Conservation (phyloP, 2,888 invertebrate genomes). For the Pachymerium ferrugineum region DNA sequence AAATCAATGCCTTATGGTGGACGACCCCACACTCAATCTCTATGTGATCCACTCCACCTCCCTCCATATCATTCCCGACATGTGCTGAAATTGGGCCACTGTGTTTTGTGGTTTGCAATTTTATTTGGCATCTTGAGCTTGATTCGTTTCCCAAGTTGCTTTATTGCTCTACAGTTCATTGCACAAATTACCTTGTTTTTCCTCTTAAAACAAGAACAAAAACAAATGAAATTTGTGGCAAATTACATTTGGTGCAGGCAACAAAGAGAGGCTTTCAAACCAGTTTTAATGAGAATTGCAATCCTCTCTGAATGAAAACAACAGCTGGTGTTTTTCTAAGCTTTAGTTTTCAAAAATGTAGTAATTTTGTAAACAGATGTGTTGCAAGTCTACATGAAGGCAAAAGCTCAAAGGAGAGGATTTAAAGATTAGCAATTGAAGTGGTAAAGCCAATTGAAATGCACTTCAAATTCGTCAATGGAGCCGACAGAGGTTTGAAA, state of each 20-base stretch:
- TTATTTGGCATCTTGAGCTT: background rate
- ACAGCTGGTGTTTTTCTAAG: background rate
- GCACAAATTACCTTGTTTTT: background rate
- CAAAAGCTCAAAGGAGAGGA: background rate
- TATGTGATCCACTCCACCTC: background rate
- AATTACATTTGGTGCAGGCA: background rate
- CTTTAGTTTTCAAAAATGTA: background rate
- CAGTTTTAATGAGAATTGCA: constrained; percentile 7
- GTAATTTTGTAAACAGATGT: background rate
- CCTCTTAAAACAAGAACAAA: background rate
- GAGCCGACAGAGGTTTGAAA: too few species aligned
- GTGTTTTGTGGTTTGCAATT: background rate
- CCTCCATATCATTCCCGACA: background rate
- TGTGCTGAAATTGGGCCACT: background rate
- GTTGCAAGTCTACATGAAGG: background rate
- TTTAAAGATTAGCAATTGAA: too few species aligned
- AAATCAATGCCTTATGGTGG: background rate
- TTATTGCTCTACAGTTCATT: background rate
- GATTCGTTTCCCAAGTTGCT: background rate
- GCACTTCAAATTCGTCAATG: too few species aligned
- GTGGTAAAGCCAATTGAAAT: too few species aligned
- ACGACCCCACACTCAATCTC: background rate
- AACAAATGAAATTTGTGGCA: constrained; percentile 1
- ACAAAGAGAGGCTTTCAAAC: background rate
- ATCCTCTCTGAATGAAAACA: background rate